These are phyloP conservation scores for Setophaga kirtlandii DNA, from an alignment of 2,113 vertebrate genomes.

Conservation along the genomic window DNA sequence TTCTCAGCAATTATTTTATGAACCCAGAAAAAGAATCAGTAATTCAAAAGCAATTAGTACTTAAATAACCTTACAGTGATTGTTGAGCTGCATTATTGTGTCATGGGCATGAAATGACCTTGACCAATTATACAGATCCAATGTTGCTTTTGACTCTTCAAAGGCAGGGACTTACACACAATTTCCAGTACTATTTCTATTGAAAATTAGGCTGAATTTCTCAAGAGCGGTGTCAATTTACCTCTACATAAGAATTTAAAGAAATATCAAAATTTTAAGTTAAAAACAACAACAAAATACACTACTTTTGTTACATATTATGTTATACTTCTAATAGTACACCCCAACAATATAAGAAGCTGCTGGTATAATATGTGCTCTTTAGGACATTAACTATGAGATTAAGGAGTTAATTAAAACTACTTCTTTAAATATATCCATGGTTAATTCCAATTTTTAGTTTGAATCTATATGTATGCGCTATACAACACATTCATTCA, in stretches of 20 bases:
- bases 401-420: conserved; percentile 15
- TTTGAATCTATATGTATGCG: not conserved
- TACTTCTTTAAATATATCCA: conserved; percentile 20
- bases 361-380: not conserved
- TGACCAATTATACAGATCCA: not conserved
- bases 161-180: not conserved
- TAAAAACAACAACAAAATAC: not conserved
- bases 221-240: not conserved
- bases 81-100: not conserved
- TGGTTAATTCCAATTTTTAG: conserved; percentile 26
- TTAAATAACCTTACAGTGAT: not conserved
- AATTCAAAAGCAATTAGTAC: not conserved
- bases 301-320: not conserved
- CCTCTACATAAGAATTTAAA: not conserved
- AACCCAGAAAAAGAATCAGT: not conserved
- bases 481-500: not conserved
- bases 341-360: not conserved
- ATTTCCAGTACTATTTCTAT: not conserved
- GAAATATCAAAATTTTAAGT: not conserved
- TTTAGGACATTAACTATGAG: not conserved
- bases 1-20: not conserved
- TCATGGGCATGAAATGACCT: not conserved
- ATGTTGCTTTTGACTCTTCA: not conserved
- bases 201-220: not conserved
- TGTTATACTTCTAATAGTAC: not conserved